Base-by-base conservation (phyloP, 2,888 invertebrate species). In the Abscondita cerata region DNA sequence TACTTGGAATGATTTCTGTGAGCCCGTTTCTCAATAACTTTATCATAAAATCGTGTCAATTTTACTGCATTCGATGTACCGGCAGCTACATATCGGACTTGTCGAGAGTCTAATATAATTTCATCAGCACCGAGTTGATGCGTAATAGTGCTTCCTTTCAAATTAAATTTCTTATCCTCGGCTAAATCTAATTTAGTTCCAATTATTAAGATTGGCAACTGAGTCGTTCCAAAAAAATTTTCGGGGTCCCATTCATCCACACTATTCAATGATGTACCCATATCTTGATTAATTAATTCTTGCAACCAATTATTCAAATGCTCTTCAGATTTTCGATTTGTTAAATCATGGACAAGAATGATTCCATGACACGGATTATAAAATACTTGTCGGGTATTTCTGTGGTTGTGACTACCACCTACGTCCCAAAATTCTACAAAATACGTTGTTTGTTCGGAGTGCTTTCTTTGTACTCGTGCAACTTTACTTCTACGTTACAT, bases 371-470 rank as follows among this genome's bases (percentile, higher is more conserved):
- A 92, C 25, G 94, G 92, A 75, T 93, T 91, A 81, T 98, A 98
- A 81, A 98, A 98, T 1, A 98, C 94, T 64, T 90, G 87, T 74
- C 98, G 85, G n/a, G 95, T 92, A 78, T 95, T 96, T 75, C 92
- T 87, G 78, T 99, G 98, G 72, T 90, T 93, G 67, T 92, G 89
- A 67, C 95, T 96, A 0, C 98, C 98, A 3, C 98, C 98, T 54
- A 99, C 89, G 78, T 99, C 99, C 93, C 98, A 99, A 31, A 98
- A 84, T 82, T 99, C 98, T 18, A 98, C 86, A 78, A 96, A 97
- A 79, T 90, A 96, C 3, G 93, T 90, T 72, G 90, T 91, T 78
- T 98, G 96, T 62, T 90, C 89, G 93, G 92, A 0, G 96, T 96
- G 1, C 96, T 96, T 81, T 96, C 96, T 78, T 93, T 94, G 78